phyloP scores from a whole-genome alignment of 2,113 vertebrate genomes.

The Xyliphius kryptos region DNA sequence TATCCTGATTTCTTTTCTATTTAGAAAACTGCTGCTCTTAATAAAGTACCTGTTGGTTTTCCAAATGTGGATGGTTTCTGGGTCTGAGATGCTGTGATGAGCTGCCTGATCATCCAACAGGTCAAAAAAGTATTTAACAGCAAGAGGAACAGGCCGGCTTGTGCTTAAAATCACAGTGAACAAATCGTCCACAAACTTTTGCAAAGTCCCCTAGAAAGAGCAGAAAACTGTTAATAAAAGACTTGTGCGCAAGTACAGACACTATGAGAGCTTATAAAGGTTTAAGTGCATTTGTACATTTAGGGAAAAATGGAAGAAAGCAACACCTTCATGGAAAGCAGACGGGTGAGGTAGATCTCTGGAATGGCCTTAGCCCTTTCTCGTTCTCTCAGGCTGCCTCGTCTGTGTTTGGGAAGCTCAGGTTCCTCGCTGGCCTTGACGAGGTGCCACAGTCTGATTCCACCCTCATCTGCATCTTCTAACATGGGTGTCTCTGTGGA shows the following conservation, averaged over 20 bases:
- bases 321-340: constrained; percentile 93
- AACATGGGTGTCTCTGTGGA: constrained; percentile 89
- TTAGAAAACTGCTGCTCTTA: too few relatives aligned
- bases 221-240: too few relatives aligned
- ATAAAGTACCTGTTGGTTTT: constrained; percentile 88
- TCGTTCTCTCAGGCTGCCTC: constrained; percentile 86
- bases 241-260: too few relatives aligned
- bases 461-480: constrained; percentile 96
- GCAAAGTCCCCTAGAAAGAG: constrained; percentile 91
- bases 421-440: constrained; percentile 95
- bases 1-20: too few relatives aligned
- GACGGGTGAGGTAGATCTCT: too few relatives aligned
- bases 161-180: constrained; percentile 96
- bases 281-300: too few relatives aligned
- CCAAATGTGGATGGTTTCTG: constrained; percentile 97
- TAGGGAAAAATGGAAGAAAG: too few relatives aligned
- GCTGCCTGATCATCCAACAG: constrained; percentile 88
- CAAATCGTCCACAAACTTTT: constrained; percentile 96
- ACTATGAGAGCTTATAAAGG: too few relatives aligned
- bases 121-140: constrained; percentile 97
- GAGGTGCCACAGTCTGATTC: constrained; percentile 90
- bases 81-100: constrained; percentile 81
- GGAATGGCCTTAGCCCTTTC: constrained; percentile 94
- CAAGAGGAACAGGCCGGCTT: constrained; percentile 84
- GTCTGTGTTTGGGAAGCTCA: constrained; percentile 85